A percentile compares a stretch with the other conserved stretches of the same genome.
Conservation (phyloP, 2,797 vertebrate genomes). For the Etheostoma nigrum region DNA sequence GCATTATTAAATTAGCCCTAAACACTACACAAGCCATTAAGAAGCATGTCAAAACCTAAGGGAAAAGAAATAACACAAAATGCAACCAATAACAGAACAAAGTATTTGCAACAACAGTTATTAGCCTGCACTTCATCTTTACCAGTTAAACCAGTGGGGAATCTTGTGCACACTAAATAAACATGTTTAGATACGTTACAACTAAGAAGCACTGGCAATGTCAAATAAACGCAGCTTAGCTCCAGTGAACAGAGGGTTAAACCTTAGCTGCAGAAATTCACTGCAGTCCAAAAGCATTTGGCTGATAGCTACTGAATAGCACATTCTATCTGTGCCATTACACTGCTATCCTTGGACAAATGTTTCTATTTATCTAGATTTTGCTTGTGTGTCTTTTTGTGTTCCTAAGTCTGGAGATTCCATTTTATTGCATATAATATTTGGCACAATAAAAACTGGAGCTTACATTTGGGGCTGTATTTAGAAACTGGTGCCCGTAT, state of each 20-base stretch:
- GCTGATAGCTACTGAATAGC: slow-evolving; percentile 87
- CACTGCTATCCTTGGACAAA: slow-evolving; percentile 75
- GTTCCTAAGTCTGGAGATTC: slow-evolving; percentile 77
- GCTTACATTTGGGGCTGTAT: slow-evolving; percentile 84
- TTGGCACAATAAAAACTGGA: slow-evolving; percentile 92
- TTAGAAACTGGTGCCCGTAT: slow-evolving; percentile 88
- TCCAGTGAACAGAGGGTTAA: slow-evolving; percentile 86
- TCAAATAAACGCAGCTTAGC: slow-evolving; percentile 76
- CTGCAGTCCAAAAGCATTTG: slow-evolving; percentile 89
- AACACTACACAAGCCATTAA: slow-evolving; percentile 86
- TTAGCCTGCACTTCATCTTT: slow-evolving; percentile 73
- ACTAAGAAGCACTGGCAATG: slow-evolving; percentile 76
- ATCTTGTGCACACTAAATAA: slow-evolving; percentile 76
- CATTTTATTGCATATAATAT: slow-evolving; percentile 91
- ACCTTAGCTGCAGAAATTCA: slow-evolving; percentile 89
- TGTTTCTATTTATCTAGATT: slow-evolving; percentile 69
- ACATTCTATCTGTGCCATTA: slow-evolving; percentile 81
- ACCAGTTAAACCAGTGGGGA: slow-evolving; percentile 64
- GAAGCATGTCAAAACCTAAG: slow-evolving; percentile 80
- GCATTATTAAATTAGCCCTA: slow-evolving; percentile 88
- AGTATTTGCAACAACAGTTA: slow-evolving; percentile 75
- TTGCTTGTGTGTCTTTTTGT: slow-evolving; percentile 68
- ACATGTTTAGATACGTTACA: slow-evolving; percentile 77
- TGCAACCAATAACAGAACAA: slow-evolving; percentile 78
- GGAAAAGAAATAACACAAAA: slow-evolving; percentile 71